Base-by-base conservation (phyloP, 2,797 vertebrate species). In the Brotogeris chrysoptera region DNA sequence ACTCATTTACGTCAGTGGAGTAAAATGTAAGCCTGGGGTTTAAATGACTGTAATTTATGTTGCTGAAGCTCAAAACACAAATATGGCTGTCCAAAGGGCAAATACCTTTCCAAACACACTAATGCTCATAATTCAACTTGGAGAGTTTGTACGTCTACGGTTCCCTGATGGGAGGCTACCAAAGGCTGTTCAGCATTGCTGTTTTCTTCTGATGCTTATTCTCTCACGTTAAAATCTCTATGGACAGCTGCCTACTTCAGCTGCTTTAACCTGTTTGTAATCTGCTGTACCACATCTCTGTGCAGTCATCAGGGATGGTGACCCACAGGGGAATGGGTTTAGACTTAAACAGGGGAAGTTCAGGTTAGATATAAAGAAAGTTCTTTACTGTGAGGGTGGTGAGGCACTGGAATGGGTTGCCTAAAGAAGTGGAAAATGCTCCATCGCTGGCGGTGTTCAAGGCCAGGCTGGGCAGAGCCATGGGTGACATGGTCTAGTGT, bases 1-100 rank as follows among this genome's bases (percentile, higher is more conserved):
- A 73, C 88, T 93, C 57, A 83, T 94, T 94, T 77, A 86, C 73
- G 69, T 89, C 91, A 96, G 79, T 71, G 88, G 90, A 91, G 74
- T 96, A 96, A 96, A 97, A 96, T 96, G 88, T 71, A 87, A 96
- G 94, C 76, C 87, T 70, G 85, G 74, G 80, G 69, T 95, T 97
- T 92, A 93, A 94, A 95, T 96, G 61, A 79, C 90, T 90, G 46
- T 94, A 96, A 94, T 92, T 92, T 97, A 95, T 97, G 74, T 88
- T 92, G 84, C 95, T 90, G 92, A 86, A 97, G 90, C 90, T 87
- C 65, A 68, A 74, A 93, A 95, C 60, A 94, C 84, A 96, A 97
- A 81, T 82, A 93, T 61, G 63, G 92, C 47, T 95, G 74, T 90
- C 95, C 88, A 96, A 97, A 97, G 96, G 85, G 84, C 96, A 97